Base-by-base conservation (phyloP, 1,140 invertebrate genomes). In the Choristoneura fumiferana region DNA sequence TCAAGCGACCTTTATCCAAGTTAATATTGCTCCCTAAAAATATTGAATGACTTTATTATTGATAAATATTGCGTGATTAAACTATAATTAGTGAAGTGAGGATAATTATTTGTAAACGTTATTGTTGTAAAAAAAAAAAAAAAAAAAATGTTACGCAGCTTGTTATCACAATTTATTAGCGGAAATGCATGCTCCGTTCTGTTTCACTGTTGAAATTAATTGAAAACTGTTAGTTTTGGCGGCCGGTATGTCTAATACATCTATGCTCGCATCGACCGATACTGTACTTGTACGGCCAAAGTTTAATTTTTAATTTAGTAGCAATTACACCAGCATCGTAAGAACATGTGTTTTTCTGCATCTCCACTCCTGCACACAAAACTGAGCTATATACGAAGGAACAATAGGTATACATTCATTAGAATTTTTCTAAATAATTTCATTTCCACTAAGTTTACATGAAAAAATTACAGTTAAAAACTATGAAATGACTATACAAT, bases 21-120 rank as follows among this genome's bases (percentile, higher is more conserved):
- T 53, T 57, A 17, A 53, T 61, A 15, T 35, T 39, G n/a, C 37
- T 62, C 4, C 54, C 54, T 36, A 54, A 54, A 18, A 52, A 9
- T 10, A 2, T 1, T 37, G 35, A 37, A 9, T 37, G 8, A 37
- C 35, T 1, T 5, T 4, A 37, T 37, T 2, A 37, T 37, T 8
- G 9, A 9, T 37, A 10, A n/a, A 37, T 37, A 10, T 4, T 37
- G 35, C 35, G 12, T 37, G 35, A 10, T n/a, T n/a, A n/a, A 37
- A 8, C 1, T 1, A 37, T 10, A 37, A 9, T 37, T 8, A 37
- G 2, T 9, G 9, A 37, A 37, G 35, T 37, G 35, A 2, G 8
- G 9, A 10, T 10, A 37, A 4, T 2, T 10, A 1, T 37, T 1
- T 5, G 12, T 37, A 37, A n/a, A 37, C 8, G 12, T 8, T 37